Evolutionary conservation across 2,797 vertebrate species (phyloP), one percentile per base, ranked within the genome.

Genomic region (Denticeps clupeoides): DNA sequence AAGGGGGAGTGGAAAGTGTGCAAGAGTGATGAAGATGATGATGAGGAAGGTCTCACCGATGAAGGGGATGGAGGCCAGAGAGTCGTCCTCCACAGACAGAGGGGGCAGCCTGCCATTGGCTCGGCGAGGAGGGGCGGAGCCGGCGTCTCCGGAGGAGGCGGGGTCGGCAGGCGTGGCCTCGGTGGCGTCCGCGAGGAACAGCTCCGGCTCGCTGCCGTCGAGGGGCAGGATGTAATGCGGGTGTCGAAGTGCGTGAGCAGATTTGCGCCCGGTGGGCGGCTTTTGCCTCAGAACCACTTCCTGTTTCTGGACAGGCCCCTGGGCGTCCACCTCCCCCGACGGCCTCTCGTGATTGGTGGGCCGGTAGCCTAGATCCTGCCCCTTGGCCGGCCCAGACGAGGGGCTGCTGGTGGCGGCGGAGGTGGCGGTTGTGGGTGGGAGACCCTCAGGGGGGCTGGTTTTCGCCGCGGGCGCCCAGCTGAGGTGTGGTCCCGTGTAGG

Each of bases 1-100:
- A 18, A 49, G 18, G 29, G n/a, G 16, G 37, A 25, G 49, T 32
- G 31, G 26, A 29, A 43, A 23, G 40, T 4, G 35, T n/a, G n/a
- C 5, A 21, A 16, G 27, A 45, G 32, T 40, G 23, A 28, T 26
- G 21, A 23, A 31, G 33, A 25, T 33, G 25, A 11, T 15, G 13
- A 45, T 25, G 12, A 49, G 10, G 18, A 44, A 12, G 2, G 5
- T 66, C 90, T 87, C 80, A 97, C 94, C 94, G 42, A 99, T 99
- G 71, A 90, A 99, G 25, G 94, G 94, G 56, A 97, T 98, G 58
- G 91, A 94, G 0, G 93, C 93, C 75, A 99, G 70, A 1, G 91
- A 94, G 65, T 96, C 93, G 12, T 95, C 89, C 1, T 92, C 83
- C 9, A 85, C 62, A 0, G 82, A 74, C 51, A 93, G 63, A 1